A percentile compares a stretch with the other conserved stretches of the same genome.
These are phyloP conservation scores for Brachionus manjavacas DNA, from an alignment of 1,140 invertebrate species.

Conservation along the genomic window DNA sequence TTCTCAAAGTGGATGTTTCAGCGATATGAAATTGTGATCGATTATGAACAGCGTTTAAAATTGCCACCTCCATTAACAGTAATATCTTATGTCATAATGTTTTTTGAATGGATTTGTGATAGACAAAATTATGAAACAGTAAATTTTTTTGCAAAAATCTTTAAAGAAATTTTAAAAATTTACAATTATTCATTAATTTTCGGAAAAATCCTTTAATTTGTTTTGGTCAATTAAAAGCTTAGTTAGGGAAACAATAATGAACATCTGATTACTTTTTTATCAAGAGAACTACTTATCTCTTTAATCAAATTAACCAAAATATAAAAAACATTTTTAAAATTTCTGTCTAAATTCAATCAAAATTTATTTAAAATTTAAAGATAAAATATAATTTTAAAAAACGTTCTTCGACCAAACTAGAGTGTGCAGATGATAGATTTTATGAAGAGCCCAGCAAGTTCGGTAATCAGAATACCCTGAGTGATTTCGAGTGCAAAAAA, in stretches of 20 bases:
- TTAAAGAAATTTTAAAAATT: too few relatives aligned
- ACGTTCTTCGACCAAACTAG: not conserved
- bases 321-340: too few relatives aligned
- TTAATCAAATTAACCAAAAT: too few relatives aligned
- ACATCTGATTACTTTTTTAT: too few relatives aligned
- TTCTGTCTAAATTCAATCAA: not conserved
- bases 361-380: not conserved
- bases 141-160: not conserved
- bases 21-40: conserved; percentile 57
- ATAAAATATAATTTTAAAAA: not conserved
- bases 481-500: not conserved
- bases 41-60: conserved; percentile 55
- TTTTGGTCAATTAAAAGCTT: too few relatives aligned
- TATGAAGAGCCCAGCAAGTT: not conserved
- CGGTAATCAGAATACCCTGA: not conserved
- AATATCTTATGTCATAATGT: conserved; percentile 31
- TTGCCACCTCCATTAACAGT: conserved; percentile 23
- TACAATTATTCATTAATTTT: too few relatives aligned
- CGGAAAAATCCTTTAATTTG: too few relatives aligned
- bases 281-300: too few relatives aligned
- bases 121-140: conserved; percentile 43
- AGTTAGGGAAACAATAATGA: too few relatives aligned
- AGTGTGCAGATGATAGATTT: not conserved
- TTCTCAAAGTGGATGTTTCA: conserved; percentile 56
- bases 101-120: conserved; percentile 41